Evolutionary conservation across 1,140 invertebrate genomes (phyloP).

Genomic region (Lasioglossum baleicum): DNA sequence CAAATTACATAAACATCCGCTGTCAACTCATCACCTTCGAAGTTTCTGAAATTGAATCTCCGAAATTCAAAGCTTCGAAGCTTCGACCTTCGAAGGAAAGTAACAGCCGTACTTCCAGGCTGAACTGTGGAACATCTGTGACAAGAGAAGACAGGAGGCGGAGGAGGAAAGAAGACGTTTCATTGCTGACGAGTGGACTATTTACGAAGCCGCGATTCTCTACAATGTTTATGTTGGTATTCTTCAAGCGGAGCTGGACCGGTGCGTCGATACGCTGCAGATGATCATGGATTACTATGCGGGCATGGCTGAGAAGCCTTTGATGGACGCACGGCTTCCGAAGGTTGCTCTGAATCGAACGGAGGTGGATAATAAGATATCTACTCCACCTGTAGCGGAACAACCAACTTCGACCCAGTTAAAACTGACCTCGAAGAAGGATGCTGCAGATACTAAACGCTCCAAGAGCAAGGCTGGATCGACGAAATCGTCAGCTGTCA

Average conservation of each 20-base stretch:
- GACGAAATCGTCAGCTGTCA: neutral
- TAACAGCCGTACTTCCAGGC: constrained; percentile 41
- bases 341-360: constrained; percentile 32
- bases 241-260: constrained; percentile 82
- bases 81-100: too few relatives aligned
- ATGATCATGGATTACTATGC: constrained; percentile 81
- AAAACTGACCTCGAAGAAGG: neutral
- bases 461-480: neutral
- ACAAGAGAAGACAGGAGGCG: constrained; percentile 78
- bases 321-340: constrained; percentile 9
- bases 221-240: constrained; percentile 80
- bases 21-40: too few relatives aligned
- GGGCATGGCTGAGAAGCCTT: constrained; percentile 71
- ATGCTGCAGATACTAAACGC: neutral
- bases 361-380: neutral
- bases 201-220: constrained; percentile 78
- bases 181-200: constrained; percentile 80
- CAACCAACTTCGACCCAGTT: too few relatives aligned
- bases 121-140: constrained; percentile 79
- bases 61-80: too few relatives aligned
- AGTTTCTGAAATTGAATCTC: too few relatives aligned
- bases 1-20: too few relatives aligned
- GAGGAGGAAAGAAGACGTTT: constrained; percentile 78
- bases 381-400: too few relatives aligned
- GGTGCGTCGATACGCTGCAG: constrained; percentile 79